A percentile compares a stretch with the other conserved stretches of the same genome.
These are phyloP conservation scores for Regulus satrapa DNA, from an alignment of 2,113 vertebrate genomes.

Conservation along the genomic window DNA sequence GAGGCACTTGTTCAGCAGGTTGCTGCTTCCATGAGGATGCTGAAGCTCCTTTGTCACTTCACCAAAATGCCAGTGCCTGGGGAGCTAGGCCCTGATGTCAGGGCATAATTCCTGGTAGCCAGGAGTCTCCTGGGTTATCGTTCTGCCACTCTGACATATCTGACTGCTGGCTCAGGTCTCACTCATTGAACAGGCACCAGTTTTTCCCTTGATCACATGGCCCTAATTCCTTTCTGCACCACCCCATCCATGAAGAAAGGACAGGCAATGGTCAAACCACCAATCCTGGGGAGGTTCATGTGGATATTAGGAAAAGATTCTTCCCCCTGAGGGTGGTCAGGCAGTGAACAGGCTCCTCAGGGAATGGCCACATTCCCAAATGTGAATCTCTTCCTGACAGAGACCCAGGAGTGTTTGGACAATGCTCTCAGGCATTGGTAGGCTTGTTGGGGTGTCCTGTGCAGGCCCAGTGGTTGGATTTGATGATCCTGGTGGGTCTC, in stretches of 20 bases:
- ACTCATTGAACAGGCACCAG: neutral
- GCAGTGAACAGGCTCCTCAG: neutral
- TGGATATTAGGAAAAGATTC: neutral
- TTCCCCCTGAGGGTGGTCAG: accelerated
- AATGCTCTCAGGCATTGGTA: accelerated
- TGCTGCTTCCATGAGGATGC: neutral
- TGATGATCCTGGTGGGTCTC: neutral
- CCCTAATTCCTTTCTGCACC: neutral
- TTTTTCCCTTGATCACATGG: neutral
- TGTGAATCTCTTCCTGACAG: too few species aligned
- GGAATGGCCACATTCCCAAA: accelerated
- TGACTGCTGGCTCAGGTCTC: neutral
- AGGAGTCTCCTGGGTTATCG: neutral
- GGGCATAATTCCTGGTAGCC: neutral
- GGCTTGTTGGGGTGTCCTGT: neutral
- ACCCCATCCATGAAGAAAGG: neutral
- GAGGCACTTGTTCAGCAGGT: neutral
- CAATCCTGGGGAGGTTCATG: neutral
- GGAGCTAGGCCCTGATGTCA: neutral
- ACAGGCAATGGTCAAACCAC: neutral
- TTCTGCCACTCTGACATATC: neutral
- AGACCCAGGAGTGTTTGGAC: neutral
- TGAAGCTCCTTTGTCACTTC: neutral
- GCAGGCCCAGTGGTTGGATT: neutral
- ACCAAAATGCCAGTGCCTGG: accelerated